phyloP scores from a whole-genome alignment of 2,113 vertebrate species.

The Ptilorrhoa leucosticta region DNA sequence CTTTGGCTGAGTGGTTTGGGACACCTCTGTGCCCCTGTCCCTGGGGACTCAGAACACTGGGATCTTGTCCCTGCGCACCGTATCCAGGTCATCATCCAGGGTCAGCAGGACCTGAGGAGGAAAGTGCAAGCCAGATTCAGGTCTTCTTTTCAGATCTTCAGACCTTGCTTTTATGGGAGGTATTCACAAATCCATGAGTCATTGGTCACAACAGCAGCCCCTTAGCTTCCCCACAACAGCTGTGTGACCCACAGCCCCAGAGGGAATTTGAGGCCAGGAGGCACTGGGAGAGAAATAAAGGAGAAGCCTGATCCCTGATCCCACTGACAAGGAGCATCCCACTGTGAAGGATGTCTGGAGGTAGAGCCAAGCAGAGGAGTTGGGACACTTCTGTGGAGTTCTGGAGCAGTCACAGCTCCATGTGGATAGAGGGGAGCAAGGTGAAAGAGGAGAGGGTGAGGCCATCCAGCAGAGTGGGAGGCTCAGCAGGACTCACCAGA shows the following conservation, averaged over 20 bases:
- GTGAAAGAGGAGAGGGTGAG: not conserved
- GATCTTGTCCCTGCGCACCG: constrained; percentile 78
- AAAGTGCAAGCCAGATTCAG: not conserved
- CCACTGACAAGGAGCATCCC: not conserved
- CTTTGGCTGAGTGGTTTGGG: not conserved
- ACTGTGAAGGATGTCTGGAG: not conserved
- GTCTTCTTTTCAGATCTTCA: not conserved
- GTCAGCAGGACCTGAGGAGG: constrained; percentile 76
- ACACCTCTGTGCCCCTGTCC: not conserved
- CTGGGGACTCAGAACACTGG: constrained; percentile 72
- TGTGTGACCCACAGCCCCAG: not conserved
- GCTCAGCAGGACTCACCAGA: constrained; percentile 68
- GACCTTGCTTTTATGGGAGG: not conserved
- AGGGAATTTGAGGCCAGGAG: not conserved
- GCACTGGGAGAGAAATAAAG: not conserved
- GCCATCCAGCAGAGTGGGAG: not conserved
- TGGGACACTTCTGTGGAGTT: not conserved
- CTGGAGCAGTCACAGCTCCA: not conserved
- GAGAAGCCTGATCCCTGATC: not conserved
- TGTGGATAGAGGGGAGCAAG: not conserved
- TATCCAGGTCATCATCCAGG: constrained; percentile 79
- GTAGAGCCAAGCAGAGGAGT: not conserved
- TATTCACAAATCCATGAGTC: not conserved
- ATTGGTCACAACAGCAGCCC: not conserved
- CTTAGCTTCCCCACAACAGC: not conserved